These are phyloP conservation scores for Falcunculus frontatus DNA, from an alignment of 2,113 vertebrate species.

Conservation along the genomic window DNA sequence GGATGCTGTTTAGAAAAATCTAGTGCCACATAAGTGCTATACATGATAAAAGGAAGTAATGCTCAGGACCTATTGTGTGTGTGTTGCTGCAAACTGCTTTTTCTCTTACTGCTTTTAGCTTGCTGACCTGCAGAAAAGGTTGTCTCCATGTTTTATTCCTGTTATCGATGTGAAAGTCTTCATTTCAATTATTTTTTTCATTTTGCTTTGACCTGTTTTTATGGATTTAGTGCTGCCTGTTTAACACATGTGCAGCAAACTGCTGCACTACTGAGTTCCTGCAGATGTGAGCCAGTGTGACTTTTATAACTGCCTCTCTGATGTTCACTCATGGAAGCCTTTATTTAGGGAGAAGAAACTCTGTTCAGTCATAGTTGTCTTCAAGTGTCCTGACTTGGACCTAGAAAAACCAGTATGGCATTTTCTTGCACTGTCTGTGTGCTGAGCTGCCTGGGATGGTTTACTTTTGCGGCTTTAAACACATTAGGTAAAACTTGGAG, in stretches of 20 bases:
- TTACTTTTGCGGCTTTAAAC: background rate
- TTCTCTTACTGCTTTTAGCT: background rate
- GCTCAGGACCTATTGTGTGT: background rate
- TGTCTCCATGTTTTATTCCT: background rate
- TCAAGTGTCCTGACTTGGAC: background rate
- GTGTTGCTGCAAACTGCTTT: background rate
- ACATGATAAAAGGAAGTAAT: background rate
- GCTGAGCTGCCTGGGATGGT: background rate
- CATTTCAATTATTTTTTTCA: background rate
- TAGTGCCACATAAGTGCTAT: background rate
- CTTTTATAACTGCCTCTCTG: background rate
- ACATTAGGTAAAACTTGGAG: background rate
- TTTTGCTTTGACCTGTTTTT: background rate
- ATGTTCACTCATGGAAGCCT: background rate
- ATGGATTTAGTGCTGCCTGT: background rate
- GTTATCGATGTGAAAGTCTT: background rate
- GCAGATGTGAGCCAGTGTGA: background rate
- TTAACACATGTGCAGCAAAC: background rate
- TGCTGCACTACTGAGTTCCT: background rate
- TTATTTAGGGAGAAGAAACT: background rate
- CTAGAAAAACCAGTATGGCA: background rate
- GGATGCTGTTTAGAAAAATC: conserved; percentile 2
- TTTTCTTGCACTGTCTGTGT: background rate
- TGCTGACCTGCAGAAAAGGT: background rate
- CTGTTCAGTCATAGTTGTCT: background rate